Percentiles rank a stretch among this genome's conserved stretches.
phyloP scores from a whole-genome alignment of 2,113 vertebrate genomes.

The Centropristis striata region DNA sequence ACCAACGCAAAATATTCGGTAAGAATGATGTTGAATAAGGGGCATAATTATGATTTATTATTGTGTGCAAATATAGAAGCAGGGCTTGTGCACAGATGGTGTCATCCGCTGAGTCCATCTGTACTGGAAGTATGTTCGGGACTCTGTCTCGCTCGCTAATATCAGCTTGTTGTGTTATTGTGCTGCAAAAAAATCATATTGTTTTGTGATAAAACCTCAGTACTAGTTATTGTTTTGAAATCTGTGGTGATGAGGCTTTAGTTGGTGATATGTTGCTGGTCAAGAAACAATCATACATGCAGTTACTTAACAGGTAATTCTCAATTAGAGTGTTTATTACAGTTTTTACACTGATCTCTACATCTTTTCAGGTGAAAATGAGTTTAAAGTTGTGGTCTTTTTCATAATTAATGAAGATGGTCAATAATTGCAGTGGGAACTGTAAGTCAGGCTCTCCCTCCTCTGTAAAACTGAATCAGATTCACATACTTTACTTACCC shows the following conservation, averaged over 20 bases:
- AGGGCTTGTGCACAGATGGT: constrained; percentile 62
- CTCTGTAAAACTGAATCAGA: neutral
- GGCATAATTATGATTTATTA: constrained; percentile 30
- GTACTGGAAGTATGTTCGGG: constrained; percentile 50
- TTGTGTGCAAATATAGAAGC: constrained; percentile 53
- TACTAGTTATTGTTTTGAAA: neutral
- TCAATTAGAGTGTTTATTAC: neutral
- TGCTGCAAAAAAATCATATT: constrained; percentile 7
- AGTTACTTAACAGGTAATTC: no score
- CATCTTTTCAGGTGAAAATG: neutral
- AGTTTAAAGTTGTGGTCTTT: neutral
- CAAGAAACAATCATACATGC: neutral
- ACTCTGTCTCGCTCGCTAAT: constrained; percentile 38
- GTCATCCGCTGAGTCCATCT: constrained; percentile 63
- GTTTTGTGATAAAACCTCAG: neutral
- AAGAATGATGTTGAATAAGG: constrained; percentile 43
- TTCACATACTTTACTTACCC: no score
- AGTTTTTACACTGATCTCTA: neutral
- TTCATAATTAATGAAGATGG: neutral
- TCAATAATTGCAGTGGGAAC: neutral
- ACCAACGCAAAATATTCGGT: constrained; percentile 94
- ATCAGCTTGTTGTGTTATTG: constrained; percentile 32
- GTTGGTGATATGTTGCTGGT: neutral
- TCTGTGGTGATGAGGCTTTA: neutral
- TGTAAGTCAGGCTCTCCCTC: constrained; percentile 25